Percentiles rank a stretch among this genome's conserved stretches.
phyloP scores from a whole-genome alignment of 2,888 invertebrate species.

The Euspilapteryx auroguttella region DNA sequence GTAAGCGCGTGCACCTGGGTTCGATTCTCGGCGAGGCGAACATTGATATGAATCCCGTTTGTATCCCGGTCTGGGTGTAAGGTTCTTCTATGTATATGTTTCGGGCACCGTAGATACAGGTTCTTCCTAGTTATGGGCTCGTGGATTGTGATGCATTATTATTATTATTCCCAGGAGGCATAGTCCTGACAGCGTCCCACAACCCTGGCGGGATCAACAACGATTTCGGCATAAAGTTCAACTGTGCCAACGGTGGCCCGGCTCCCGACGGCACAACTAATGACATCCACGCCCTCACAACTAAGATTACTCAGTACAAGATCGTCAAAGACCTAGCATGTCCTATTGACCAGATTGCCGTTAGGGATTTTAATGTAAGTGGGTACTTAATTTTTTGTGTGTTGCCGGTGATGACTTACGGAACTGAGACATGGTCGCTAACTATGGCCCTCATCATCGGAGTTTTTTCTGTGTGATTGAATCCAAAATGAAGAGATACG shows the following conservation, averaged over 20 bases:
- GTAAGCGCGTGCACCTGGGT: too few species aligned
- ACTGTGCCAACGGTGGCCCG: slow-evolving; percentile 96
- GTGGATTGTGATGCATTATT: too few species aligned
- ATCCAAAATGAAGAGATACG: too few species aligned
- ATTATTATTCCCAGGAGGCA: slow-evolving; percentile 70
- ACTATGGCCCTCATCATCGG: slow-evolving; percentile 4
- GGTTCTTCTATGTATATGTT: too few species aligned
- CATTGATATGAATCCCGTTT: too few species aligned
- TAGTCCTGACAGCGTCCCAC: slow-evolving; percentile 97
- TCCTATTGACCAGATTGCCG: slow-evolving; percentile 74
- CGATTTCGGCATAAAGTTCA: slow-evolving; percentile 99
- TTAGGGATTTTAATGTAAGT: slow-evolving; percentile 64
- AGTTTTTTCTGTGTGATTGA: too few species aligned
- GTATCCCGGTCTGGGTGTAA: too few species aligned
- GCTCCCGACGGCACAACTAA: slow-evolving; percentile 92
- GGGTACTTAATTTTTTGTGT: neutral
- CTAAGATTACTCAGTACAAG: slow-evolving; percentile 75
- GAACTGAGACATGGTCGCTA: too few species aligned
- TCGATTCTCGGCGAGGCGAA: too few species aligned
- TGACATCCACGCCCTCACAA: slow-evolving; percentile 81
- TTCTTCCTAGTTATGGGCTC: too few species aligned
- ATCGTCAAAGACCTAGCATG: slow-evolving; percentile 78
- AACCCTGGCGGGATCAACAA: slow-evolving; percentile 97
- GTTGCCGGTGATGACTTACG: too few species aligned
- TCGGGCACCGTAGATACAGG: too few species aligned